These are phyloP conservation scores for Polylopha cassiicola DNA, from an alignment of 2,888 invertebrate species.

Conservation along the genomic window DNA sequence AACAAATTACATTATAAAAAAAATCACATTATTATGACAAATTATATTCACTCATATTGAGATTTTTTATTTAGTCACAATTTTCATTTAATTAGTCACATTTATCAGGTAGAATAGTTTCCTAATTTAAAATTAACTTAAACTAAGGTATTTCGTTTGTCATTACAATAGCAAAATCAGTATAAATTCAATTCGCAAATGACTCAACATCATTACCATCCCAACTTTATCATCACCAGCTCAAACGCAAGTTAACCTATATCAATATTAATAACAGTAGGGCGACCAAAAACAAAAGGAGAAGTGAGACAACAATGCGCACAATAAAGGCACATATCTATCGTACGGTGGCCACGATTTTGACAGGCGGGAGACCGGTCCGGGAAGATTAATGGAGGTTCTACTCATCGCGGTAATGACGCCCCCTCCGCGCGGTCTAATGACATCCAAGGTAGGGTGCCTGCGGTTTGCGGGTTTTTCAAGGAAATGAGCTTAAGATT, in stretches of 20 bases:
- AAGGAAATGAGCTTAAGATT: constrained; percentile 18
- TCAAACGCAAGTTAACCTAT: constrained; percentile 14
- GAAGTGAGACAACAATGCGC: constrained; percentile 30
- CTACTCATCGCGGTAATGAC: constrained; percentile 77
- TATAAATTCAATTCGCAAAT: too few relatives aligned
- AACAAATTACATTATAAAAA: too few relatives aligned
- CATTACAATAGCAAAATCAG: too few relatives aligned
- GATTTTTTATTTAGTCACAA: too few relatives aligned
- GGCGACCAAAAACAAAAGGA: constrained; percentile 39
- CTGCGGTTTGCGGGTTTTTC: constrained; percentile 22
- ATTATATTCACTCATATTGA: too few relatives aligned
- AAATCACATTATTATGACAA: too few relatives aligned
- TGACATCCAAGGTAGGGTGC: constrained; percentile 66
- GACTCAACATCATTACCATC: neutral
- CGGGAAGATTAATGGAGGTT: constrained; percentile 68
- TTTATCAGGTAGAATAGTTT: too few relatives aligned
- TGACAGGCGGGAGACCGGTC: constrained; percentile 72
- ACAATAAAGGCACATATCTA: constrained; percentile 42
- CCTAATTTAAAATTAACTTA: too few relatives aligned
- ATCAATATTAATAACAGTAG: constrained; percentile 17
- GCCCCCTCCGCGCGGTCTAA: constrained; percentile 67
- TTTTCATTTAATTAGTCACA: too few relatives aligned
- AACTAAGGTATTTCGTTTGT: too few relatives aligned
- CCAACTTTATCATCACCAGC: constrained; percentile 1
- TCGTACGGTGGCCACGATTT: constrained; percentile 70